A percentile compares a stretch with the other conserved stretches of the same genome.
Conservation (phyloP, 2,113 vertebrate species). For the Triplophysa tibetana region DNA sequence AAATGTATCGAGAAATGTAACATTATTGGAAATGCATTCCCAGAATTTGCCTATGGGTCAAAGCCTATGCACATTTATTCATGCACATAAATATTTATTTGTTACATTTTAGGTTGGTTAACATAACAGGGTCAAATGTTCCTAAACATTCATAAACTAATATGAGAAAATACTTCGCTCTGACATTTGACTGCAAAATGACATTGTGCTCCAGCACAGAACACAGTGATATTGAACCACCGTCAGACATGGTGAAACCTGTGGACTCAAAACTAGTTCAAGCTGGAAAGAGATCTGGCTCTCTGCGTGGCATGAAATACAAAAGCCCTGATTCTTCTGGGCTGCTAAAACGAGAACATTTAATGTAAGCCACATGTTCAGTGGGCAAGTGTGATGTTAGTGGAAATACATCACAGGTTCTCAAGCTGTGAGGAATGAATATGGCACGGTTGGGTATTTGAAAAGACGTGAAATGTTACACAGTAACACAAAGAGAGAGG, state of each 20-base stretch:
- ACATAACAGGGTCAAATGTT: not conserved
- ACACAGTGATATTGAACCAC: conserved; percentile 1
- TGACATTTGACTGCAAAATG: conserved; percentile 4
- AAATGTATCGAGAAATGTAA: too few species aligned
- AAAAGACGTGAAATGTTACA: not conserved
- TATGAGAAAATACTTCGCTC: not conserved
- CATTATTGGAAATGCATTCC: too few species aligned
- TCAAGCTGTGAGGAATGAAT: conserved; percentile 11
- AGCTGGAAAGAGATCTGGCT: conserved; percentile 1
- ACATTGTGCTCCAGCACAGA: not conserved
- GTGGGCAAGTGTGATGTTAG: not conserved
- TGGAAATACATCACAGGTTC: not conserved
- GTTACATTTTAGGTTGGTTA: too few species aligned
- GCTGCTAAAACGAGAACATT: conserved; percentile 9
- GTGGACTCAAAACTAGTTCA: conserved; percentile 16
- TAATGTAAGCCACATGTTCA: conserved; percentile 8
- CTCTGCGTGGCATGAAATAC: not conserved
- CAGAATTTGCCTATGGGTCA: too few species aligned
- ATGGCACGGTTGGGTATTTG: not conserved
- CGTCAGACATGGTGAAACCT: not conserved
- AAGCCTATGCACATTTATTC: too few species aligned
- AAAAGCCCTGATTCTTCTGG: not conserved
- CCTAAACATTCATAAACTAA: not conserved
- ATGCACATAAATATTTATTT: too few species aligned
- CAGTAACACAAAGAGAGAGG: conserved; percentile 3